phyloP scores from a whole-genome alignment of 2,113 vertebrate genomes.

The Empidonax traillii region DNA sequence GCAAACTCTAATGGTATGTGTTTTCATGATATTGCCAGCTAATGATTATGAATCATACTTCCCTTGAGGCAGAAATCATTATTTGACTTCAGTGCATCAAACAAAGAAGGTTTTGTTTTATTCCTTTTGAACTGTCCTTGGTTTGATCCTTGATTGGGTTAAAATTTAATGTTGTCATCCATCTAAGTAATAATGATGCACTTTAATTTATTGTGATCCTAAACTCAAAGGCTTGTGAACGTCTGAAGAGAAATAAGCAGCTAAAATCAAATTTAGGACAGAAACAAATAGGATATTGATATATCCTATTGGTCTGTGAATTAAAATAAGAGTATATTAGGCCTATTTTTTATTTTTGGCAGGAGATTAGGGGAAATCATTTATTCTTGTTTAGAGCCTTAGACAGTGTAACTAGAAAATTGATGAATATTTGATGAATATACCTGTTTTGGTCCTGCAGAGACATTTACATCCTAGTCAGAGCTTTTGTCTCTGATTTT shows the following conservation, averaged over 20 bases:
- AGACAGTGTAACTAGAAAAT: background rate
- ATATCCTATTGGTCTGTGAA: background rate
- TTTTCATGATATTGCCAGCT: background rate
- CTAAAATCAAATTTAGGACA: background rate
- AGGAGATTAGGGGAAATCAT: background rate
- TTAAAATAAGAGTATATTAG: background rate
- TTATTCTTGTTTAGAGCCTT: background rate
- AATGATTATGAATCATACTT: background rate
- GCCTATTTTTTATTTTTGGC: background rate
- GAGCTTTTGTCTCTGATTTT: background rate
- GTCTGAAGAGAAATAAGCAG: background rate
- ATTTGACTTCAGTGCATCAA: background rate
- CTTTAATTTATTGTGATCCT: conserved; percentile 5
- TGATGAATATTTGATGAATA: background rate
- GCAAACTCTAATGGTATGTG: background rate
- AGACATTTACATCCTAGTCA: background rate
- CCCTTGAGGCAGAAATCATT: background rate
- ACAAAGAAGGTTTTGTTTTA: background rate
- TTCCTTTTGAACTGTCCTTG: conserved; percentile 21
- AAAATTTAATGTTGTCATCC: conserved; percentile 30
- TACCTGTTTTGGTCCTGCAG: background rate
- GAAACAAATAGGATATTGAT: background rate
- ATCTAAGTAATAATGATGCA: background rate
- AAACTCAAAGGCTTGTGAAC: background rate
- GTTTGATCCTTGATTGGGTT: conserved; percentile 16